phyloP scores from a whole-genome alignment of 2,888 invertebrate species.

The Nymphalis polychloros region DNA sequence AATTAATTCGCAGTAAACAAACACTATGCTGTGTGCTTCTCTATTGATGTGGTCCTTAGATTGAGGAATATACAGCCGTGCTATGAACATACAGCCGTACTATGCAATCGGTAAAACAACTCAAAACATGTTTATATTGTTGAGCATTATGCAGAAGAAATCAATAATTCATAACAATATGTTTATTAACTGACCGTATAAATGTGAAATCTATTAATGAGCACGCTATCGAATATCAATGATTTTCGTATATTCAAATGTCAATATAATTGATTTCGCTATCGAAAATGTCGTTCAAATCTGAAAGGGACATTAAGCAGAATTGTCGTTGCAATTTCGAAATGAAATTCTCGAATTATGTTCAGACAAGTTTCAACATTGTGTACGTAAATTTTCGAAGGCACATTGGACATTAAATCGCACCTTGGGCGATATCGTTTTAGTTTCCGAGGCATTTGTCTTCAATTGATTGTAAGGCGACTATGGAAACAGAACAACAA shows the following conservation, averaged over 20 bases:
- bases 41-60: too few relatives aligned
- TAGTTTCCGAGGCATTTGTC: conserved; percentile 66
- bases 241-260: conserved; percentile 19
- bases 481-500: conserved; percentile 38
- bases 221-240: conserved; percentile 15
- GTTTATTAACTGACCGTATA: neutral
- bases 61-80: too few relatives aligned
- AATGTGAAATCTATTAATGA: conserved; percentile 12
- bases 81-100: too few relatives aligned
- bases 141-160: neutral
- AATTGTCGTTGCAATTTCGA: conserved; percentile 36
- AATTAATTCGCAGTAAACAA: too few relatives aligned
- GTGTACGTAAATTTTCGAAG: conserved; percentile 52
- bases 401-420: conserved; percentile 56
- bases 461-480: conserved; percentile 54
- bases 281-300: conserved; percentile 30
- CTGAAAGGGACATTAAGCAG: conserved; percentile 27
- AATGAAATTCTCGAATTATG: conserved; percentile 41
- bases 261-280: conserved; percentile 24
- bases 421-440: conserved; percentile 59
- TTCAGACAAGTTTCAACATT: conserved; percentile 39
- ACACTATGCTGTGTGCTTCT: too few relatives aligned
- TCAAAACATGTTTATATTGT: neutral
- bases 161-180: conserved; percentile 12
- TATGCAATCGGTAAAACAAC: neutral